Evolutionary conservation across 1,140 invertebrate species (phyloP).

Genomic region (Helicorthomorpha holstii): DNA sequence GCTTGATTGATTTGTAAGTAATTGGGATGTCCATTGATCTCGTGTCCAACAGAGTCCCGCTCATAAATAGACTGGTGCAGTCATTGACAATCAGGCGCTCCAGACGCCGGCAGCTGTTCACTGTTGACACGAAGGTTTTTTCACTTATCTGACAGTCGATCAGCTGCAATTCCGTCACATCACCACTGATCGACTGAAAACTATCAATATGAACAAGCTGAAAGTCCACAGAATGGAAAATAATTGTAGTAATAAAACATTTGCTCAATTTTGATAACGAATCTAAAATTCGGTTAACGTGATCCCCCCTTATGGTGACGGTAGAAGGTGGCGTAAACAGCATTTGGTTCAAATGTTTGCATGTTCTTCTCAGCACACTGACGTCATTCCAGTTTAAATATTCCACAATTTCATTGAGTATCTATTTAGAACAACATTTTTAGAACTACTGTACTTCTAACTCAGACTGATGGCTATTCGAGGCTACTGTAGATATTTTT

Average conservation of each 20-base stretch:
- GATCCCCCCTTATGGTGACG: neutral
- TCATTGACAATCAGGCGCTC: constrained; percentile 37
- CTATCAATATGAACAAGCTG: neutral
- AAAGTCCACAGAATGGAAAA: neutral
- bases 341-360: neutral
- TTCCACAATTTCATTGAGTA: neutral
- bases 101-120: constrained; percentile 36
- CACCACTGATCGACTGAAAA: constrained; percentile 6
- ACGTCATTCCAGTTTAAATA: neutral
- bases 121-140: constrained; percentile 36
- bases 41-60: constrained; percentile 42
- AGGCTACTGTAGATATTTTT: no score
- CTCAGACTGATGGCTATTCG: neutral
- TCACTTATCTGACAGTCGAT: constrained; percentile 40
- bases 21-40: constrained; percentile 29
- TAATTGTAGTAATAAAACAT: neutral
- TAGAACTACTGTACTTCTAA: no score
- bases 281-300: neutral
- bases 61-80: constrained; percentile 51
- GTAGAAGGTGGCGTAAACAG: neutral
- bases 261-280: neutral
- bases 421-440: neutral
- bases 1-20: constrained; percentile 35
- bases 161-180: constrained; percentile 6
- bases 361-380: neutral